Evolutionary conservation across 2,797 vertebrate genomes (phyloP), one percentile per base, ranked within the genome.

Genomic region (Sebastes steindachneri): DNA sequence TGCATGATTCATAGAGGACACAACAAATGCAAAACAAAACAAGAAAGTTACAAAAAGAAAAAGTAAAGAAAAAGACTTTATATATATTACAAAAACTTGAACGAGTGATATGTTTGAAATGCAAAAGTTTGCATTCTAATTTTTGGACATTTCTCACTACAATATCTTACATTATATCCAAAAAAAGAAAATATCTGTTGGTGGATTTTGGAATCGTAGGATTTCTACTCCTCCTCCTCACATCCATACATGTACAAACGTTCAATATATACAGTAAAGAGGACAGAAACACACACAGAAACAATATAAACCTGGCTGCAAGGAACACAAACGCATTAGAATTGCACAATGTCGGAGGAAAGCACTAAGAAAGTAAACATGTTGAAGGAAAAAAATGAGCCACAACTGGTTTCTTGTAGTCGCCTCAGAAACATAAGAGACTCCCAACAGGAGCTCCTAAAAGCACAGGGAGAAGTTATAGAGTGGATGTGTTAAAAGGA

Each of bases 51-150:
- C 53, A 79, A 86, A 77, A 74, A 74, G 45, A 48, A 69, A 85
- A 77, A 37, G 29, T 75, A 73, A 87, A 86, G 15, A 77, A 80
- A 79, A 62, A 71, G 5, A 59, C 23, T 35, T 55, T 41, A 41
- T 15, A 41, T 15, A 55, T 59, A 41, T 86, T 79, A 89, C 58
- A 86, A 88, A 92, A 86, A 58, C 64, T 29, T 23, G 5, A 77
- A 89, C 65, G 37, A 60, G 68, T 84, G 91, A 94, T 92, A 93
- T 92, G 90, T 93, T 77, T 76, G 23, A 85, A 84, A 87, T 88
- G 86, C 76, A 87, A 84, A 84, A 70, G 35, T 75, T 75, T 85
- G 73, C 80, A 82, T 65, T 89, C 82, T 77, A 79, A 75, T 75
- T 77, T 68, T 84, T 76, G 54, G 65, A 82, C 11, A 19, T 51